A percentile compares a stretch with the other conserved stretches of the same genome.
phyloP scores from a whole-genome alignment of 2,113 vertebrate species.

The Prionailurus viverrinus region DNA sequence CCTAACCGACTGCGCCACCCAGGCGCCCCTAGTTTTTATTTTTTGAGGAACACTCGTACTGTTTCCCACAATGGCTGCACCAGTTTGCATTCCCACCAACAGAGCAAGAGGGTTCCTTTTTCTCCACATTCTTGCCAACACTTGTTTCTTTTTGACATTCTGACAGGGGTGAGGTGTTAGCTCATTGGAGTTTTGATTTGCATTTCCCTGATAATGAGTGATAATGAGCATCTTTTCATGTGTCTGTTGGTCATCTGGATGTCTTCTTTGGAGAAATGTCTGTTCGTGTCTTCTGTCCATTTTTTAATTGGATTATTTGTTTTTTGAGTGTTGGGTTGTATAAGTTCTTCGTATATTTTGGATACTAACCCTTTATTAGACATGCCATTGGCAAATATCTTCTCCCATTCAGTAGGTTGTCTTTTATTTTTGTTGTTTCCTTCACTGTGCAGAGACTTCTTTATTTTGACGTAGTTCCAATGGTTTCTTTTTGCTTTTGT shows the following conservation, averaged over 20 bases:
- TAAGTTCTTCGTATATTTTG: background rate
- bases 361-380: background rate
- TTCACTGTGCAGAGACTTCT: background rate
- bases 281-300: background rate
- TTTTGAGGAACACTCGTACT: background rate
- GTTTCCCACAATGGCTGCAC: background rate
- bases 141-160: background rate
- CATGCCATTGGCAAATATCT: background rate
- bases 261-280: background rate
- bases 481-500: background rate
- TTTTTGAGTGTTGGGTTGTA: background rate
- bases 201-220: background rate
- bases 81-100: background rate
- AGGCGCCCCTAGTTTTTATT: background rate
- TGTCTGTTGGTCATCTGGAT: background rate
- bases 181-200: background rate
- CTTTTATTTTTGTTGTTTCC: background rate
- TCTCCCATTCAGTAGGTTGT: background rate
- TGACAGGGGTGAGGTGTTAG: background rate
- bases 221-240: background rate
- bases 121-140: background rate
- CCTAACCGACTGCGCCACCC: too few relatives aligned
- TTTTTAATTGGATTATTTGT: background rate
- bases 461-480: background rate
- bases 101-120: background rate